Conservation (phyloP, 2,113 vertebrate genomes). For the Dipodomys merriami region DNA sequence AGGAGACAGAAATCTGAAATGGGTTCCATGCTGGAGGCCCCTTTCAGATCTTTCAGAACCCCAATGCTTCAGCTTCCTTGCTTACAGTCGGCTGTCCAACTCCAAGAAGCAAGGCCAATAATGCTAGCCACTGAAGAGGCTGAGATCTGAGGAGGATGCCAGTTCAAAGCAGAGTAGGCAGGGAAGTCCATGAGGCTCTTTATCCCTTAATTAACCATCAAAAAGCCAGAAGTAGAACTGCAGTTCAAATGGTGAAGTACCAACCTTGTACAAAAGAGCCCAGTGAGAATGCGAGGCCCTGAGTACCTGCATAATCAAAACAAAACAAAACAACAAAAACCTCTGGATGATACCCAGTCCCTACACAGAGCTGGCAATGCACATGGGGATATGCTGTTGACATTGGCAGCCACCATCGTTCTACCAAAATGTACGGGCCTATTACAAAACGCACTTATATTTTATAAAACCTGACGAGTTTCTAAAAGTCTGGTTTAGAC, state of each 20-base stretch:
- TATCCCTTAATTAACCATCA: too few relatives aligned
- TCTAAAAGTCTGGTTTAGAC: not conserved
- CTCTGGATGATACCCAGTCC: not conserved
- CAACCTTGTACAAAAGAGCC: too few relatives aligned
- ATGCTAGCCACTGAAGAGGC: too few relatives aligned
- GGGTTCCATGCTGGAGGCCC: slow-evolving; percentile 69
- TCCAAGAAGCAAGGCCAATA: not conserved
- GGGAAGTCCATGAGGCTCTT: too few relatives aligned
- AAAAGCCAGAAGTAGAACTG: too few relatives aligned
- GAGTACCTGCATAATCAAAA: slow-evolving; percentile 33
- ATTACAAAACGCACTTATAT: slow-evolving; percentile 36
- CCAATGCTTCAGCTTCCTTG: slow-evolving; percentile 8
- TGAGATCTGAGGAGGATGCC: rapidly evolving
- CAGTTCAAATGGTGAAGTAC: too few relatives aligned
- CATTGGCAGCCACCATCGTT: not conserved
- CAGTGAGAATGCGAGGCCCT: not conserved
- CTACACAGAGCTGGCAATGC: not conserved
- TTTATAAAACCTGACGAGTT: not conserved
- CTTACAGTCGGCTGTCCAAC: slow-evolving; percentile 56
- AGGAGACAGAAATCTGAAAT: slow-evolving; percentile 71
- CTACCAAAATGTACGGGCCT: not conserved
- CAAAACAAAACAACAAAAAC: not conserved
- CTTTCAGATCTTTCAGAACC: slow-evolving; percentile 56
- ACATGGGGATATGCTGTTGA: not conserved
- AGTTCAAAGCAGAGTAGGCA: not conserved